A percentile compares a stretch with the other conserved stretches of the same genome.
Evolutionary conservation across 2,797 vertebrate genomes (phyloP).

Genomic region (Betta splendens): DNA sequence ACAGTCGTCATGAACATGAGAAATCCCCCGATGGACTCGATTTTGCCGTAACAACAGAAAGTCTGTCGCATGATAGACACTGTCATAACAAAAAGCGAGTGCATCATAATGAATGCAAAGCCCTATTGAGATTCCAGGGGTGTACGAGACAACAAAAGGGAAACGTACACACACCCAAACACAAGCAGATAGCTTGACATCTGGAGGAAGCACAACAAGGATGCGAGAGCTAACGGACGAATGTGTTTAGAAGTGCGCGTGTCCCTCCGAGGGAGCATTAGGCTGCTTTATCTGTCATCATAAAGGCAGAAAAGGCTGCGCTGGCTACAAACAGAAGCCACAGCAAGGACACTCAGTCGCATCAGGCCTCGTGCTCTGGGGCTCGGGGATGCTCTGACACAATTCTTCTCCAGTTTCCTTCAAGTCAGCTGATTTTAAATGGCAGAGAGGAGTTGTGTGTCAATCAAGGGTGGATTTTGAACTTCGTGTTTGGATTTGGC

Average conservation of each 20-base stretch:
- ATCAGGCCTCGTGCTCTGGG: constrained; percentile 20
- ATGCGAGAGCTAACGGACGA: constrained; percentile 23
- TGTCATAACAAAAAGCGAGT: constrained; percentile 1
- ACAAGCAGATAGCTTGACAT: constrained; percentile 5
- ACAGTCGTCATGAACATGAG: not conserved
- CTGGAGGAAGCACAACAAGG: constrained; percentile 3
- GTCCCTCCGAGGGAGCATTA: constrained; percentile 38
- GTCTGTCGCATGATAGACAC: not conserved
- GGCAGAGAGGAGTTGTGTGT: not conserved
- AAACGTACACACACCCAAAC: not conserved
- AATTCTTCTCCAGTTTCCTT: constrained; percentile 18
- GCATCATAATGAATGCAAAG: constrained; percentile 10
- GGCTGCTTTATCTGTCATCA: constrained; percentile 62
- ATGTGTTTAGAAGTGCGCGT: constrained; percentile 7
- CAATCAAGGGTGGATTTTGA: constrained; percentile 1
- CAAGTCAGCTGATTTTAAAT: constrained; percentile 16
- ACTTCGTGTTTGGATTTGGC: not conserved
- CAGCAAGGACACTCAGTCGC: constrained; percentile 21
- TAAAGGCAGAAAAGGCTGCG: constrained; percentile 45
- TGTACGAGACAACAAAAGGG: constrained; percentile 8
- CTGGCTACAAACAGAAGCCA: constrained; percentile 32
- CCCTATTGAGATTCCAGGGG: constrained; percentile 22
- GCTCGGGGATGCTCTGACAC: constrained; percentile 29
- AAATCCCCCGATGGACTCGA: not conserved
- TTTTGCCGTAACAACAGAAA: not conserved